Conservation (phyloP, 1,140 invertebrate species). For the Nasonia giraulti region DNA sequence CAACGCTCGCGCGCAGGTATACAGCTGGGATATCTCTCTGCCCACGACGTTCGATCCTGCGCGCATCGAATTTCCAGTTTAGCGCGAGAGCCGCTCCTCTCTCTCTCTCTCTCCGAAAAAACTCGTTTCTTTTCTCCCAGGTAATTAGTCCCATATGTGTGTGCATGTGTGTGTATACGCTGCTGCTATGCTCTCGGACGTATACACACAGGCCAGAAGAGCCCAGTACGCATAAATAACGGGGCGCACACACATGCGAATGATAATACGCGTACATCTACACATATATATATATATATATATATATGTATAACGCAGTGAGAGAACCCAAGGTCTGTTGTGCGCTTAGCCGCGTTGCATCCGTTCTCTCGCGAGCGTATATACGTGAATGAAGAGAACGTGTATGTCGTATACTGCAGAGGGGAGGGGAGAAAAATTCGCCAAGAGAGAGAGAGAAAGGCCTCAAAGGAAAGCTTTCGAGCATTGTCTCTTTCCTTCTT, state of each 20-base stretch:
- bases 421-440: background rate
- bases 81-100: background rate
- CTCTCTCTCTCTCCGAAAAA: background rate
- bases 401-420: background rate
- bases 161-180: background rate
- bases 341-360: background rate
- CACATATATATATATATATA: background rate
- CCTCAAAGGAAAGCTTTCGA: background rate
- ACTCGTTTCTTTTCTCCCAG: slow-evolving; percentile 12
- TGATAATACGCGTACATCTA: background rate
- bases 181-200: background rate
- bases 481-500: background rate
- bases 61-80: background rate
- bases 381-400: too few relatives aligned
- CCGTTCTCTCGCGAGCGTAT: background rate
- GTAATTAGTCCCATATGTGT: slow-evolving; percentile 6
- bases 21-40: background rate
- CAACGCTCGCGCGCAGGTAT: too few relatives aligned
- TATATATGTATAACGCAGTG: background rate
- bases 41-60: background rate
- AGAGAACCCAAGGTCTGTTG: slow-evolving; percentile 1
- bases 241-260: background rate
- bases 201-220: too few relatives aligned
- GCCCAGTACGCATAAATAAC: slow-evolving; percentile 14
- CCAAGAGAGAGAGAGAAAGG: background rate